These are phyloP conservation scores for Stratiomys singularior DNA, from an alignment of 2,888 invertebrate genomes.

Conservation along the genomic window DNA sequence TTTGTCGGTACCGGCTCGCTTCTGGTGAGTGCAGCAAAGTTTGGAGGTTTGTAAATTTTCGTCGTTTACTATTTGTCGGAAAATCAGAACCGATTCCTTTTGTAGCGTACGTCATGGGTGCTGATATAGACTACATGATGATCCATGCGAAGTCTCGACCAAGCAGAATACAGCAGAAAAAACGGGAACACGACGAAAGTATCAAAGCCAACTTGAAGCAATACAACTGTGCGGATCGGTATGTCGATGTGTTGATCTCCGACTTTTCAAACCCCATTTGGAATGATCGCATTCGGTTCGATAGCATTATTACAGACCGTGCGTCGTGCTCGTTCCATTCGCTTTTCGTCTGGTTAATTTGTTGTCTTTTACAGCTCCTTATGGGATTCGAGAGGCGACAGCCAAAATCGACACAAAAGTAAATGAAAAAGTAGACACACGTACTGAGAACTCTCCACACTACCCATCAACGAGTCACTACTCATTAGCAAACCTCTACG, in stretches of 20 bases:
- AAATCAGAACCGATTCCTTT: neutral
- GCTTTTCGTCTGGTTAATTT: too few species aligned
- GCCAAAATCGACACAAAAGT: constrained; percentile 73
- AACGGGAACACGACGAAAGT: constrained; percentile 85
- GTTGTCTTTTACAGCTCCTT: constrained; percentile 83
- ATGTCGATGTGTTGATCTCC: constrained; percentile 89
- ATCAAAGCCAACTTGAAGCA: constrained; percentile 88
- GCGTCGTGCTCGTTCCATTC: constrained; percentile 66
- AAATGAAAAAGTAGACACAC: constrained; percentile 67
- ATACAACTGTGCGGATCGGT: constrained; percentile 79
- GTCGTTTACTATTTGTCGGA: neutral
- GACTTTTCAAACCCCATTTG: constrained; percentile 90
- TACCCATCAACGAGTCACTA: constrained; percentile 89
- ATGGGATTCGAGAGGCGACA: constrained; percentile 95
- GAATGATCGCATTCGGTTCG: constrained; percentile 77
- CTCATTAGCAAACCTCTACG: constrained; percentile 81
- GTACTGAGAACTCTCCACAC: constrained; percentile 76
- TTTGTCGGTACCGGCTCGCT: constrained; percentile 86
- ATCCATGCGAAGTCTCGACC: constrained; percentile 87
- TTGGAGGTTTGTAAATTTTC: constrained; percentile 71
- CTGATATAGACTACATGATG: constrained; percentile 95
- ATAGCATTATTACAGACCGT: constrained; percentile 97
- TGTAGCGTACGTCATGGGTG: constrained; percentile 77
- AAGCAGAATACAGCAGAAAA: constrained; percentile 80
- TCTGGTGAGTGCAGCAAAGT: constrained; percentile 88